These are phyloP conservation scores for Pseudococcus longispinus DNA, from an alignment of 2,888 invertebrate genomes.

Conservation along the genomic window DNA sequence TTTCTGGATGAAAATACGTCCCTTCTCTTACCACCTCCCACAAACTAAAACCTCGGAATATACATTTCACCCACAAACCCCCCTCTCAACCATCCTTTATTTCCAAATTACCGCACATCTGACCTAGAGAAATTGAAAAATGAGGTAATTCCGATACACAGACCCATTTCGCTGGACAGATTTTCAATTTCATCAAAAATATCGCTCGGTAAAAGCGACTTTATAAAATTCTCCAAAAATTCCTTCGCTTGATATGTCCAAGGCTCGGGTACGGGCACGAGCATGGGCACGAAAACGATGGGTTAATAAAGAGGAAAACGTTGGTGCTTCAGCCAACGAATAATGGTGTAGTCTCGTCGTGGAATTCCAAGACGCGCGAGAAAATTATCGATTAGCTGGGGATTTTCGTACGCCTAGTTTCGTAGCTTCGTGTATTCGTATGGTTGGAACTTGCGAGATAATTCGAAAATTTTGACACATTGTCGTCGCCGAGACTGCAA, in stretches of 20 bases:
- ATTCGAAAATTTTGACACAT: not conserved
- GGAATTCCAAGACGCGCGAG: constrained; percentile 8
- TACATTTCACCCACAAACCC: no score
- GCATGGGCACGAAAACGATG: not conserved
- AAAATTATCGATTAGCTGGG: not conserved
- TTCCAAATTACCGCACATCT: no score
- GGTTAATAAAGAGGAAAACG: not conserved
- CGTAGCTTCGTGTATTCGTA: not conserved
- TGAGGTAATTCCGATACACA: no score
- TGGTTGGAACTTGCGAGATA: not conserved
- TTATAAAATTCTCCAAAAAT: not conserved
- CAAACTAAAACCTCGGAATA: no score
- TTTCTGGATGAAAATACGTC: no score
- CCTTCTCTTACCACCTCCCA: no score
- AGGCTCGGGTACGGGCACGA: no score
- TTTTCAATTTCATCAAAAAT: no score
- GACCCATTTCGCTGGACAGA: no score
- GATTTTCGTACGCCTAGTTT: not conserved
- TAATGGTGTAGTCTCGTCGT: not conserved
- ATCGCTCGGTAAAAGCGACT: not conserved
- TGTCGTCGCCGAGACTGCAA: not conserved
- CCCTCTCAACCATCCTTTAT: no score
- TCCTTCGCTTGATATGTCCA: not conserved
- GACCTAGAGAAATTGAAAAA: no score
- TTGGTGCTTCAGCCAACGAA: not conserved